Conservation (phyloP, 2,797 vertebrate species). For the Esox masquinongy region DNA sequence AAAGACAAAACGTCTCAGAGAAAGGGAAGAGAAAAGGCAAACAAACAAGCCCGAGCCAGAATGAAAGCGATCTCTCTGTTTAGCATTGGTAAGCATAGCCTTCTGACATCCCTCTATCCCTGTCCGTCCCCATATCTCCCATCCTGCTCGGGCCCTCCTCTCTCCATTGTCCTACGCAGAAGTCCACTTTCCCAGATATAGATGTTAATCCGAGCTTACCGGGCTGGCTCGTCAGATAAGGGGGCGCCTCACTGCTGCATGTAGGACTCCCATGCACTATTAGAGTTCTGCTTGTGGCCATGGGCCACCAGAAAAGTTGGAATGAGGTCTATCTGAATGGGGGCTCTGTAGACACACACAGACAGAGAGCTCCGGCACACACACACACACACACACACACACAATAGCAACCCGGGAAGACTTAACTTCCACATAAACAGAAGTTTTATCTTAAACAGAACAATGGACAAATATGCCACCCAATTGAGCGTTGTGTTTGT, state of each 20-base stretch:
- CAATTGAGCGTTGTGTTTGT: constrained; percentile 74
- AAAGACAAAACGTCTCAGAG: constrained; percentile 42
- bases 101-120: constrained; percentile 39
- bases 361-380: constrained; percentile 16
- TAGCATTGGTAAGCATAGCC: constrained; percentile 23
- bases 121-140: constrained; percentile 5
- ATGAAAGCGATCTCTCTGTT: constrained; percentile 34
- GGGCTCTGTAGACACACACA: constrained; percentile 54
- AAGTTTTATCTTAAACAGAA: constrained; percentile 77
- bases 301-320: constrained; percentile 71
- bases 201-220: constrained; percentile 83
- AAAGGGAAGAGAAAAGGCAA: constrained; percentile 25
- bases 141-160: constrained; percentile 33
- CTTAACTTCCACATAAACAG: constrained; percentile 70
- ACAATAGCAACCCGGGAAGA: constrained; percentile 60
- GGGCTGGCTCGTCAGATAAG: constrained; percentile 78
- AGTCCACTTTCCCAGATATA: constrained; percentile 78
- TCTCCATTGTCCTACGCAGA: constrained; percentile 64
- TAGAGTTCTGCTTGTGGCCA: constrained; percentile 72
- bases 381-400: constrained; percentile 30
- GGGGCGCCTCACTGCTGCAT: constrained; percentile 52
- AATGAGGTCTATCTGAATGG: constrained; percentile 60
- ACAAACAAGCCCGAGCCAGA: constrained; percentile 18
- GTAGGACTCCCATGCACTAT: constrained; percentile 65
- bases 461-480: constrained; percentile 76